Conservation (phyloP, 2,888 invertebrate species). For the Acronicta aceris region DNA sequence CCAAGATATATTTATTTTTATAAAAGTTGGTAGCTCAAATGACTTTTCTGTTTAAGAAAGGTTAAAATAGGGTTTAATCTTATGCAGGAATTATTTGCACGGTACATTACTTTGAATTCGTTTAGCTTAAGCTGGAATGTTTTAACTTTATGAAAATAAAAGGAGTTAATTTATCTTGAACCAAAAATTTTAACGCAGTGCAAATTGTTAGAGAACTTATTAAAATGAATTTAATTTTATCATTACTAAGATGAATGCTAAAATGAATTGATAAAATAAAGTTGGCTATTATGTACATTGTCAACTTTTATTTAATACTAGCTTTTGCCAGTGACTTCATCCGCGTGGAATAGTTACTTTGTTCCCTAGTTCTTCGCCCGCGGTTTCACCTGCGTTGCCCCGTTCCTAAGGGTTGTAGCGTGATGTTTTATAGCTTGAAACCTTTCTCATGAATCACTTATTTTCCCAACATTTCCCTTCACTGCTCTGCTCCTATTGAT, state of each 20-base stretch:
- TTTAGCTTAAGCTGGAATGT: neutral
- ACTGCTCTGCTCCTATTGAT: no score
- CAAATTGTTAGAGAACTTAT: neutral
- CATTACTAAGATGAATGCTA: neutral
- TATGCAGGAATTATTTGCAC: conserved; percentile 19
- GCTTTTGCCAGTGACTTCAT: no score
- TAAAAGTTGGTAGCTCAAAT: conserved; percentile 1
- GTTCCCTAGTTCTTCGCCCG: no score
- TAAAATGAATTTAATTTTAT: neutral
- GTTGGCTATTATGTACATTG: no score
- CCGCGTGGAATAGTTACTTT: no score
- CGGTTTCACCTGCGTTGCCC: no score
- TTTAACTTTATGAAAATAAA: conserved; percentile 12
- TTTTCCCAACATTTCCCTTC: no score
- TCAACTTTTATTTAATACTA: no score
- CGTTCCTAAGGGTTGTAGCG: no score
- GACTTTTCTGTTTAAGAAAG: conserved; percentile 2
- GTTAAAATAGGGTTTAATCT: conserved; percentile 6
- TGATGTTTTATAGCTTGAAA: no score
- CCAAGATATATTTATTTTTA: conserved; percentile 28
- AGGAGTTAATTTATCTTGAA: neutral
- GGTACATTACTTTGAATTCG: conserved; percentile 21
- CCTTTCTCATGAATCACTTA: no score
- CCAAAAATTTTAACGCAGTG: neutral
- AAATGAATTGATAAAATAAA: neutral